Evolutionary conservation across 2,797 vertebrate species (phyloP).

Genomic region (Falco concolor): DNA sequence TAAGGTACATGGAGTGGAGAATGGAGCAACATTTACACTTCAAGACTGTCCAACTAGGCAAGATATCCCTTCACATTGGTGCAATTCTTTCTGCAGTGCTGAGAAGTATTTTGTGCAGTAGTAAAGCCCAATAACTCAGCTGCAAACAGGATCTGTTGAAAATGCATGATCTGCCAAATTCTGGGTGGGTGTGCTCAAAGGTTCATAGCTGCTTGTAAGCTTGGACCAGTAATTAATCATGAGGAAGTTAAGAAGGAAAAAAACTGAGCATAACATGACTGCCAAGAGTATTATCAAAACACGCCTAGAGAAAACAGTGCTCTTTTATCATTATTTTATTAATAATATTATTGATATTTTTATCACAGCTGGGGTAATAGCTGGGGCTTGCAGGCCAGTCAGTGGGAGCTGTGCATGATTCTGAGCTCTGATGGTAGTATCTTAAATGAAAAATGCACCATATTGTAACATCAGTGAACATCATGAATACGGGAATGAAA

Average conservation of each 20-base stretch:
- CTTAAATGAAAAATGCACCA: background rate
- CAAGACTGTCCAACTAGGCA: background rate
- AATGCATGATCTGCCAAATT: background rate
- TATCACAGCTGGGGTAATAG: background rate
- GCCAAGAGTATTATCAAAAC: background rate
- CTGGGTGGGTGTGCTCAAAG: background rate
- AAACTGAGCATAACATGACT: background rate
- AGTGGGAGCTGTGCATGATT: background rate
- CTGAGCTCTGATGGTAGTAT: background rate
- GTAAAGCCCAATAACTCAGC: background rate
- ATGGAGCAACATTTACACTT: background rate
- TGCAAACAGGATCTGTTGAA: background rate
- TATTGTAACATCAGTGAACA: background rate
- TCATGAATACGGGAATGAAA: background rate
- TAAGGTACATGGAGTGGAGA: background rate
- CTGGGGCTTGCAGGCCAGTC: background rate
- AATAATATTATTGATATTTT: background rate
- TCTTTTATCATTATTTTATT: background rate
- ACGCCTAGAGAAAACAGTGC: background rate
- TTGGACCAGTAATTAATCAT: background rate
- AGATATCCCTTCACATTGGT: background rate
- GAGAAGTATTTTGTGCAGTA: background rate
- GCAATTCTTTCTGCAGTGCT: background rate
- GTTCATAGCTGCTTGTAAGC: background rate
- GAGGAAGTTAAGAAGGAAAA: background rate